Base-by-base conservation (phyloP, 2,113 vertebrate genomes). In the Atherinomorus stipes region DNA sequence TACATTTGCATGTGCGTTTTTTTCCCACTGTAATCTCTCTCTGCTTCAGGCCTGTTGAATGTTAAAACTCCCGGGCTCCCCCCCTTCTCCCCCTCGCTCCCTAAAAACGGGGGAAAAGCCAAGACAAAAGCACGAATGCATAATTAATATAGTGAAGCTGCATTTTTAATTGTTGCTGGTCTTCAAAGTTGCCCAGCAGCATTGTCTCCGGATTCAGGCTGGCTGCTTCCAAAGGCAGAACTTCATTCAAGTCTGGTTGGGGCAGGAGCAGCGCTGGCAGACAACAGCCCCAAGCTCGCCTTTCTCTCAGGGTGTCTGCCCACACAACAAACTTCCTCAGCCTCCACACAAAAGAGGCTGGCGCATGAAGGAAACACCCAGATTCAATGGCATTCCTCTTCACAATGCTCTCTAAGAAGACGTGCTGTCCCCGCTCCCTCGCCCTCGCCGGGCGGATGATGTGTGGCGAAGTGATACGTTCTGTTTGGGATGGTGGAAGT, bases 331-430 rank as follows among this genome's bases (percentile, higher is more conserved):
- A 91, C 89, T 93, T 94, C 90, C 91, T 92, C 73, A 89, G 90
- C 72, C 67, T 79, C 62, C 56, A 71, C 79, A 94, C 91, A 95
- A 94, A 93, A 88, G 94, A 89, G 82, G 74, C 83, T 88, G 80
- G 78, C 42, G 65, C 74, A 86, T 86, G 89, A 92, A 87, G 31
- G 87, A 90, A 88, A 86, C 83, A 73, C 84, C 88, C 91, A 91
- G 75, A 91, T 93, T 94, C 89, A 93, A 94, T 92, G 91, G 89
- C 92, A 93, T 93, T 94, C 91, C 92, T 88, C 61, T 71, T 74
- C 85, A 90, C 91, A 94, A 94, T 93, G 74, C 72, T 58, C 79
- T 69, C 74, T 53, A 53, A 87, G 80, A 91, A 90, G 86, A 90
- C 85, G 77, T 74, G 74, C 84, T 83, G 67, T 73, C 75, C 68